Conservation (phyloP, 2,113 vertebrate genomes). For the Tragulus kanchil region DNA sequence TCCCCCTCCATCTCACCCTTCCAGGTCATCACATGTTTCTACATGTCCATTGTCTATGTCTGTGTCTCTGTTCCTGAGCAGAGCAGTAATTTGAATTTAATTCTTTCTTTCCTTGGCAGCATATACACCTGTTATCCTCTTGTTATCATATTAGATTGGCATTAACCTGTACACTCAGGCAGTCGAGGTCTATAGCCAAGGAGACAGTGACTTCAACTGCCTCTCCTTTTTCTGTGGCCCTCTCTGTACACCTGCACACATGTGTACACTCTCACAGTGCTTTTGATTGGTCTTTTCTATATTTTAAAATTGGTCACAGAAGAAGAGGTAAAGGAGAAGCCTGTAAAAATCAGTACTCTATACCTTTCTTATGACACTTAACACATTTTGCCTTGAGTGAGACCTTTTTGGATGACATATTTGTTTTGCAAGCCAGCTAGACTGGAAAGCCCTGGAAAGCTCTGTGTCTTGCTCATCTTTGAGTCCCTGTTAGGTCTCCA, state of each 20-base stretch:
- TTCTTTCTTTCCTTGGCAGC: neutral
- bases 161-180: neutral
- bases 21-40: neutral
- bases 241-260: neutral
- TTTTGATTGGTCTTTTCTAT: neutral
- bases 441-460: neutral
- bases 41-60: neutral
- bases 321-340: neutral
- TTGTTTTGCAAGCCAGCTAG: neutral
- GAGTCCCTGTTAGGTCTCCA: neutral
- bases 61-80: neutral
- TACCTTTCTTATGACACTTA: neutral
- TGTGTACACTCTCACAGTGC: neutral
- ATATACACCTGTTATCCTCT: neutral
- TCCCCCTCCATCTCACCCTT: neutral
- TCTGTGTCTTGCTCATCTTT: neutral
- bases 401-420: neutral
- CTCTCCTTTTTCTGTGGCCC: neutral
- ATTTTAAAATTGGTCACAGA: neutral
- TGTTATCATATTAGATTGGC: neutral
- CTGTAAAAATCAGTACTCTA: neutral
- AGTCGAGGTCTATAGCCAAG: neutral
- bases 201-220: neutral
- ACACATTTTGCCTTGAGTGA: neutral
- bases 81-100: neutral